phyloP scores from a whole-genome alignment of 2,113 vertebrate species.

The Sterna hirundo region DNA sequence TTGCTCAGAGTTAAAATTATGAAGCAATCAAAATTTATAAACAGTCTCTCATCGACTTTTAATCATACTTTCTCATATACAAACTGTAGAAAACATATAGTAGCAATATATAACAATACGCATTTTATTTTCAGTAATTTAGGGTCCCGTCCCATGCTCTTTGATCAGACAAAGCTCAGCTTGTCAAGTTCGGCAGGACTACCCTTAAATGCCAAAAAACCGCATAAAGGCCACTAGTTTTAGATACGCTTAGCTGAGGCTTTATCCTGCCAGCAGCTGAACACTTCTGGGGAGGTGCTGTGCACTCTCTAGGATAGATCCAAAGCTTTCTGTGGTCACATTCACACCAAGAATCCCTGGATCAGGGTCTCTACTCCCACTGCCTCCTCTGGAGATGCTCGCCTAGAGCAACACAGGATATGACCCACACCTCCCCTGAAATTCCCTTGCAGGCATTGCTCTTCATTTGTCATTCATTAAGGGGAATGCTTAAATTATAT shows the following conservation, averaged over 20 bases:
- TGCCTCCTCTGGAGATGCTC: background rate
- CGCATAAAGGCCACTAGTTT: background rate
- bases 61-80: conserved; percentile 84
- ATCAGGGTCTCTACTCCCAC: background rate
- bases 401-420: background rate
- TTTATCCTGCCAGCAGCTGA: background rate
- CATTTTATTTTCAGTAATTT: conserved; percentile 70
- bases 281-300: background rate
- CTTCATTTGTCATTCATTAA: conserved; percentile 23
- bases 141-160: background rate
- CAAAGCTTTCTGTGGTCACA: background rate
- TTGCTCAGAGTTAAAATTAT: conserved; percentile 88
- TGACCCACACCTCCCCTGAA: background rate
- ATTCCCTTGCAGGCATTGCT: background rate
- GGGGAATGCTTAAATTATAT: background rate
- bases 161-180: background rate
- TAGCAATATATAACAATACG: conserved; percentile 71
- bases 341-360: background rate
- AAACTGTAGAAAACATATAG: conserved; percentile 81
- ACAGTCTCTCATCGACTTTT: conserved; percentile 86
- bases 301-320: background rate
- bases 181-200: background rate
- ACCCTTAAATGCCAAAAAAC: background rate
- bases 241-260: background rate
- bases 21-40: conserved; percentile 90